These are phyloP conservation scores for Chanos chanos DNA, from an alignment of 2,797 vertebrate species.

Conservation along the genomic window DNA sequence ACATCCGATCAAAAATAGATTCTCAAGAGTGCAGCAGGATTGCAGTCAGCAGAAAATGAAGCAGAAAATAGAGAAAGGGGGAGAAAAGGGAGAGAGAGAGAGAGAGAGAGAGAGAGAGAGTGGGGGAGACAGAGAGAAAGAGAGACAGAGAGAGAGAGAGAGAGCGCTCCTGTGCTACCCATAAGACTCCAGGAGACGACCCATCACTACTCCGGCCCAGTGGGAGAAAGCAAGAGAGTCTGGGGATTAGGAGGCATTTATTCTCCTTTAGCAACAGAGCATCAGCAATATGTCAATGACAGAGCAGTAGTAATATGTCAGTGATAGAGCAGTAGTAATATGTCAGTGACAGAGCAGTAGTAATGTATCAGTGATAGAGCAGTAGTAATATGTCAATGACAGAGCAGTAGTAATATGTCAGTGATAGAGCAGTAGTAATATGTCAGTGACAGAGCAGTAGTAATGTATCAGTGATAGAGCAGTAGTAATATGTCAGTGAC, in stretches of 20 bases:
- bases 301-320: slow-evolving; percentile 16
- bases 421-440: slow-evolving; percentile 16
- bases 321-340: slow-evolving; percentile 16
- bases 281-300: too few relatives aligned
- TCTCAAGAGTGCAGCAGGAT: slow-evolving; percentile 3
- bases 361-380: slow-evolving; percentile 1
- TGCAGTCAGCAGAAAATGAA: slow-evolving; percentile 11
- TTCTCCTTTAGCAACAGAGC: too few relatives aligned
- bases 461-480: slow-evolving; percentile 1
- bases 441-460: too few relatives aligned
- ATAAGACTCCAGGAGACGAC: too few relatives aligned
- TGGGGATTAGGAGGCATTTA: slow-evolving; percentile 20
- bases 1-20: slow-evolving; percentile 19
- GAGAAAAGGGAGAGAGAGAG: too few relatives aligned
- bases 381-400: slow-evolving; percentile 15
- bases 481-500: slow-evolving; percentile 16
- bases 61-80: background rate
- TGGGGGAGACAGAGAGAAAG: too few relatives aligned
- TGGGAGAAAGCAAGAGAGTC: background rate
- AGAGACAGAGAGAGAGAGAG: too few relatives aligned
- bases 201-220: too few relatives aligned
- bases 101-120: too few relatives aligned
- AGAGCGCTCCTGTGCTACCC: too few relatives aligned
- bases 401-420: slow-evolving; percentile 16
- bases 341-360: too few relatives aligned